Evolutionary conservation across 2,888 invertebrate genomes (phyloP), one percentile per base, ranked within the genome.

Genomic region (Allolobophora icterica): DNA sequence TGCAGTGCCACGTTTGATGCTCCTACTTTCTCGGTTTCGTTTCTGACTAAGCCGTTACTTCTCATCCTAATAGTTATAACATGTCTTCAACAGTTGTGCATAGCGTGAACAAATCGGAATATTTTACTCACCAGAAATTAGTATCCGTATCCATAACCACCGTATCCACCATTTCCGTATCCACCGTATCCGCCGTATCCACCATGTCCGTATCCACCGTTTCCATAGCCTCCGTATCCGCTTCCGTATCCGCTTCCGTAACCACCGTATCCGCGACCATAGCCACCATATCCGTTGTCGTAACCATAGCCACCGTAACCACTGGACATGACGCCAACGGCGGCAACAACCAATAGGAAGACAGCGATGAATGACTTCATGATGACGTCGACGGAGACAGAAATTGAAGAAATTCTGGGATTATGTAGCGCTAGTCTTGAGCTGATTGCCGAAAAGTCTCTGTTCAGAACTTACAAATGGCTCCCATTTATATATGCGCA

Each of bases 361-460:
- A 71, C n/a, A 71, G 71, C 71, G 71, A 71, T 71, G 71, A 71
- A 71, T 71, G 71, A 71, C 71, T 71, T 71, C 71, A 71, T 71
- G 30, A 71, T 71, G 71, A 71, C 71, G 71, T 71, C 71, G n/a
- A 30, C 3, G 71, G 71, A 71, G 71, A 71, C 71, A n/a, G 71
- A 71, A 71, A 1, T n/a, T 71, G 71, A 71, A 71, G 8, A 0
- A 71, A 71, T 30, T 30, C 30, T 30, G n/a, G 30, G n/a, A n/a
- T 71, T 71, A n/a, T 71, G 71, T 71, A n/a, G n/a, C 71, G 8
- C 71, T 71, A 71, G 71, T 71, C 8, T 13, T n/a, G 30, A n/a
- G 0, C 30, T 71, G 71, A 11, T n/a, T n/a, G 71, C n/a, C 30
- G 30, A 17, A 17, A 24, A 52, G 52, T 24, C 21, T 24, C 52